Conservation (phyloP, 2,797 vertebrate genomes). For the Xenentodon cancila region DNA sequence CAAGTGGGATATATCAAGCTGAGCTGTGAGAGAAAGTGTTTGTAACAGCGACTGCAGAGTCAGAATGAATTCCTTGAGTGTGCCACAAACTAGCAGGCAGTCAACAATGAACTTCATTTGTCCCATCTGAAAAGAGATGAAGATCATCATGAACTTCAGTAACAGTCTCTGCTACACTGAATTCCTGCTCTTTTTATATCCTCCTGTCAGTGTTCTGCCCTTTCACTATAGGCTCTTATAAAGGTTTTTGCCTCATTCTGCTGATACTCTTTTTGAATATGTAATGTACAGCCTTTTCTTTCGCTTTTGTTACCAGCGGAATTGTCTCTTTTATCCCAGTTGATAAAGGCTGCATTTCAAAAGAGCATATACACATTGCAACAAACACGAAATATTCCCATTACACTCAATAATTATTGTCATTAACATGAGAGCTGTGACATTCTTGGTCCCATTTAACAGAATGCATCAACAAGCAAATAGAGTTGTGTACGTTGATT, state of each 20-base stretch:
- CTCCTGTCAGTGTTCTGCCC: constrained; percentile 56
- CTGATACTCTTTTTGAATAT: constrained; percentile 59
- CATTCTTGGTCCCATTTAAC: constrained; percentile 36
- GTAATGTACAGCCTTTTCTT: constrained; percentile 52
- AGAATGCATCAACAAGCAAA: constrained; percentile 32
- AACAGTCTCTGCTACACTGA: constrained; percentile 36
- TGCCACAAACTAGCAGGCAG: constrained; percentile 41
- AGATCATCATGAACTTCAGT: constrained; percentile 65
- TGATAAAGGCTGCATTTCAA: constrained; percentile 36
- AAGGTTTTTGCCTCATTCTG: constrained; percentile 60
- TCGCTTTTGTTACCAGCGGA: constrained; percentile 38
- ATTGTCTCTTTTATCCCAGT: constrained; percentile 19
- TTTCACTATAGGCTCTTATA: constrained; percentile 62
- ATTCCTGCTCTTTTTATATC: constrained; percentile 55
- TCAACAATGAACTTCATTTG: constrained; percentile 47
- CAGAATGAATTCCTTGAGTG: constrained; percentile 43
- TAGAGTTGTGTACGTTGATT: constrained; percentile 21
- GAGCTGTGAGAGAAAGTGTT: constrained; percentile 56
- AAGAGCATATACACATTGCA: constrained; percentile 27
- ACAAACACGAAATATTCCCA: constrained; percentile 27
- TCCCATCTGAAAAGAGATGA: constrained; percentile 59
- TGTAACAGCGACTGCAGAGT: constrained; percentile 46
- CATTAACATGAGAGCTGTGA: constrained; percentile 37
- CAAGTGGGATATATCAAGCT: constrained; percentile 50
- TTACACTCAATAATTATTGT: constrained; percentile 41